Base-by-base conservation (phyloP, 1,140 invertebrate genomes). In the Lamellibrachia luymesi region DNA sequence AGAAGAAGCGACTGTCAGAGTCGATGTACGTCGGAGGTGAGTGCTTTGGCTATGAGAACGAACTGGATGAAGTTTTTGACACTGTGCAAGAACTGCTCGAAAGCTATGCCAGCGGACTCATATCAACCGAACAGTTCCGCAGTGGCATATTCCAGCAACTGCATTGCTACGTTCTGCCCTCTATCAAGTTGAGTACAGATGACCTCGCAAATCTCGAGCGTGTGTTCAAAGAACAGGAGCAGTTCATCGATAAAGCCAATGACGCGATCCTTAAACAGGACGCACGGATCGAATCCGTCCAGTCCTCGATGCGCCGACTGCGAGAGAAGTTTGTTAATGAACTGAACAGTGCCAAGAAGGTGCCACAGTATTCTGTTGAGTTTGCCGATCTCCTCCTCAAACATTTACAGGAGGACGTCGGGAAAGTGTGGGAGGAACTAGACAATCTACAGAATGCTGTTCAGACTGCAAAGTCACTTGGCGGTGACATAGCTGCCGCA, bases 31-130 rank as follows among this genome's bases (percentile, higher is more conserved):
- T 52, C n/a, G 90, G 93, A 25, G 93, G 92, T 27, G 93, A 94
- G n/a, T 93, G 91, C 50, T 22, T 90, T 6, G 92, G 89, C n/a
- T 92, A 93, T 90, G 50, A 80, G 80, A 52, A 90, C 64, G 92
- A 92, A 25, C 50, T 94, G 92, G 93, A 94, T 64, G 93, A 94
- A n/a, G 93, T 94, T 25, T 94, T 92, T 89, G 93, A 94, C 38
- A 50, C 38, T 25, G 50, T 91, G 50, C 92, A 89, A n/a, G 50
- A 51, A 13, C 50, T 94, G 50, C 50, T 94, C 6, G 50, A 51
- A 5, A 52, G 80, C 51, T 94, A 93, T 38, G 89, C 89, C 6
- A 90, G 80, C 27, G 52, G 80, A 8, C 49, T 89, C 4, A 90
- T 93, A 49, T 93, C 56, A 25, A 38, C 27, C 27, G 89, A 50